Base-by-base conservation (phyloP, 1,140 invertebrate genomes). In the Hermetia illucens region DNA sequence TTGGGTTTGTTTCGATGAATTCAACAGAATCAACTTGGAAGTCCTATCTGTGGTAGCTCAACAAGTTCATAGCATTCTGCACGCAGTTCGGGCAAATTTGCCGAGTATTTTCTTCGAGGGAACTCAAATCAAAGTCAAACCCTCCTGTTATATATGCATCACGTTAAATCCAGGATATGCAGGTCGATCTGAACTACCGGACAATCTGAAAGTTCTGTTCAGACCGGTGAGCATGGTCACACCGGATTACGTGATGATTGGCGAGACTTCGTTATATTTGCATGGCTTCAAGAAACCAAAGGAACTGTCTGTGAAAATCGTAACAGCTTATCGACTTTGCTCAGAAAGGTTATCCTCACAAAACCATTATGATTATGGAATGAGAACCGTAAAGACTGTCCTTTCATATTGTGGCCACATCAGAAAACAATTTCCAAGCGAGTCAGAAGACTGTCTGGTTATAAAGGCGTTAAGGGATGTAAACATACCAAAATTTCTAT, bases 211-310 rank as follows among this genome's bases (percentile, higher is more conserved):
- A 56, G 82, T 87, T 0, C 62, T 94, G 3, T 94, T 94, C 55
- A 73, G 90, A 22, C 87, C 87, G 2, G 86, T 95, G 4, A 83
- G 89, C 1, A 94, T 94, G 89, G 92, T 93, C 87, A 86, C 92
- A 10, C 89, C 90, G 0, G 85, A 94, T 57, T 92, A 91, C 55
- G 79, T 82, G 0, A 75, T 92, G 64, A 93, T 94, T 50, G 85
- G 78, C 0, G 89, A 94, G 61, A 91, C 93, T 36, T 86, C 80
- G 0, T 63, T 94, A 0, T 91, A 91, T 49, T 91, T 88, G 0
- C 89, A 77, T 44, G 90, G 90, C 3, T 95, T 92, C 61, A 70
- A 74, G 5, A 74, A 81, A 43, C 87, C 85, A 0, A 71, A 82
- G 30, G 72, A 75, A 13, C 61, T 93, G 8, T 79, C 88, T 3